Conservation (phyloP, 2,797 vertebrate species). For the Aplochiton taeniatus region DNA sequence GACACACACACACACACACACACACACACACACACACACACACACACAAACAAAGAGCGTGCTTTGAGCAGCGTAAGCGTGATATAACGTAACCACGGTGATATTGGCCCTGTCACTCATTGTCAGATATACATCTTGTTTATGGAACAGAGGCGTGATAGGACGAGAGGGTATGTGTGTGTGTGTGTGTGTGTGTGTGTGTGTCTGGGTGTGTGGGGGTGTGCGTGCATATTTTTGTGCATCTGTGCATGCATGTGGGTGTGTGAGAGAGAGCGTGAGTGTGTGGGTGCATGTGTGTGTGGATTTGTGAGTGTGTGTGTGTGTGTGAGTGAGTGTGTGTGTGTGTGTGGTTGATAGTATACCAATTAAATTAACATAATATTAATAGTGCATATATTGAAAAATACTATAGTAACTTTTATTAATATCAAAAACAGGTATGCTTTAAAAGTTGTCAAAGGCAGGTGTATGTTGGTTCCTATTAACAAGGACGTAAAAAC, state of each 20-base stretch:
- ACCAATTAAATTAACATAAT: too few species aligned
- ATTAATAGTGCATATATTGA: too few species aligned
- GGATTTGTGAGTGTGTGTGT: conserved; percentile 22
- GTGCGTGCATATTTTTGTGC: conserved; percentile 23
- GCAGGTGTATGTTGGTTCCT: too few species aligned
- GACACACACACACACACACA: conserved; percentile 12
- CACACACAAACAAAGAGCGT: background rate
- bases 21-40: background rate
- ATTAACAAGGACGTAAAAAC: too few species aligned
- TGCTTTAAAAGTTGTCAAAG: too few species aligned
- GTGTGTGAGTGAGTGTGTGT: conserved; percentile 18
- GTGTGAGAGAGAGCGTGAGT: too few species aligned
- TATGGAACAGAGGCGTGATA: conserved; percentile 42
- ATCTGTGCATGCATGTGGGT: background rate
- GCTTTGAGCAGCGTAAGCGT: background rate
- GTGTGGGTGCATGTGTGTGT: too few species aligned
- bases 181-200: conserved; percentile 28
- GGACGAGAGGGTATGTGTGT: conserved; percentile 44
- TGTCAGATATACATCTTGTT: conserved; percentile 55
- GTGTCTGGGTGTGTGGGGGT: conserved; percentile 43
- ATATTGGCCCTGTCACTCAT: conserved; percentile 28
- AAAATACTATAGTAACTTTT: too few species aligned
- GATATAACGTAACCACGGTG: background rate
- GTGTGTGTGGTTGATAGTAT: conserved; percentile 29
- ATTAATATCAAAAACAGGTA: too few species aligned